Evolutionary conservation across 1,140 invertebrate species (phyloP), one percentile per base, ranked within the genome.

Genomic region (Mizuhopecten yessoensis): DNA sequence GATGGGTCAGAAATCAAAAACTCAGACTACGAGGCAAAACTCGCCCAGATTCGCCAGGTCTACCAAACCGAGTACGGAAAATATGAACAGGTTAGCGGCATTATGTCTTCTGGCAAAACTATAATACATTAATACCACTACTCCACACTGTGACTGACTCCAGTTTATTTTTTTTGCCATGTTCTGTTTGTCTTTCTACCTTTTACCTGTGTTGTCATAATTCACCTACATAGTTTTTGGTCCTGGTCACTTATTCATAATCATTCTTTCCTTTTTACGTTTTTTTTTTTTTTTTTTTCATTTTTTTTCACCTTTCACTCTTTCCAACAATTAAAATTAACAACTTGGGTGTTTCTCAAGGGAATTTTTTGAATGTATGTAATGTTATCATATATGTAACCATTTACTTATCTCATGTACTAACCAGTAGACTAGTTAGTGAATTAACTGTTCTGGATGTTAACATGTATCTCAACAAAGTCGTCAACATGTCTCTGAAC

Each of bases 1-100:
- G 92, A 92, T 91, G 92, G 92, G 86, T 92, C 92, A 49, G 92
- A 92, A 92, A 92, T 92, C 88, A 92, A 92, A 92, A 92, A 92
- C 90, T 92, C 92, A 87, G 94, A 94, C 92, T 94, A 94, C 90
- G 93, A 94, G 86, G 94, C 94, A 87, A 94, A 94, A 93, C 93
- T 94, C 34, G 92, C 94, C 88, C 93, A 93, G 93, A 94, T 94
- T 90, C 94, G 94, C 87, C 91, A 93, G 91, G 93, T 94, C 89
- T 94, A 94, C 94, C 94, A 94, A 93, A 94, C 94, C 86, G 94
- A 94, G 90, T 93, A 93, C 90, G 93, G 92, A 87, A 94, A 94
- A 94, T 94, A 94, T 92, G 94, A 94, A 91, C 94, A 94, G 94
- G 94, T 94, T 91, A 90, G 57, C 89, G 91, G 89, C 88, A 75